Evolutionary conservation across 2,113 vertebrate genomes (phyloP).

Genomic region (Willisornis vidua): DNA sequence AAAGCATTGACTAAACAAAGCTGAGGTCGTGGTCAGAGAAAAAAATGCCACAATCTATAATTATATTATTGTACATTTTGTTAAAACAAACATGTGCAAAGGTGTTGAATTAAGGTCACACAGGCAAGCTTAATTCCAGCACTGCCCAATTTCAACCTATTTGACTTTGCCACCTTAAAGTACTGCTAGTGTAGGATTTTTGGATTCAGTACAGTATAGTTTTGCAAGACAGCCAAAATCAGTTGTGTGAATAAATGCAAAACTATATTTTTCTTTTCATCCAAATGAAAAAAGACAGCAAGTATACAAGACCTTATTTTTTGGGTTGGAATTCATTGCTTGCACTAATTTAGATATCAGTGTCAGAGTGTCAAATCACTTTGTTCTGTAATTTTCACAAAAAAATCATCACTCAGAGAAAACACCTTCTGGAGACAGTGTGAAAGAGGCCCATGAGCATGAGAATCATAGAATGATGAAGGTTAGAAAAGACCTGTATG

Average conservation of each 20-base stretch:
- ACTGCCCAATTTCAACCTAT: not conserved
- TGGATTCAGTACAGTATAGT: not conserved
- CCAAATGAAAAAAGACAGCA: not conserved
- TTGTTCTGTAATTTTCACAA: not conserved
- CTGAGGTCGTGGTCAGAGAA: not conserved
- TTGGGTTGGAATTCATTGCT: not conserved
- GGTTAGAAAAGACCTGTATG: fast-evolving
- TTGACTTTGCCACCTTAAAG: not conserved
- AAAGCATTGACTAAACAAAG: not conserved
- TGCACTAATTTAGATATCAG: not conserved
- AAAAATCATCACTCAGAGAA: not conserved
- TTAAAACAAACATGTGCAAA: not conserved
- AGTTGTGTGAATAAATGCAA: slow-evolving; percentile 3
- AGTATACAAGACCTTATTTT: not conserved
- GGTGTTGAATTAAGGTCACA: not conserved
- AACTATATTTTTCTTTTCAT: not conserved
- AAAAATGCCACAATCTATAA: not conserved
- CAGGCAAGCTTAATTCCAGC: not conserved
- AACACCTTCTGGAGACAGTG: not conserved
- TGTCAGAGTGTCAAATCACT: not conserved
- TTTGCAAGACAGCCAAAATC: slow-evolving; percentile 5
- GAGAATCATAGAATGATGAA: not conserved
- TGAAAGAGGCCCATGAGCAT: not conserved
- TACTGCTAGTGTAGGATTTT: not conserved
- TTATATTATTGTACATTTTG: not conserved